Base-by-base conservation (phyloP, 2,888 invertebrate species). In the Tromatobia lineatoria region DNA sequence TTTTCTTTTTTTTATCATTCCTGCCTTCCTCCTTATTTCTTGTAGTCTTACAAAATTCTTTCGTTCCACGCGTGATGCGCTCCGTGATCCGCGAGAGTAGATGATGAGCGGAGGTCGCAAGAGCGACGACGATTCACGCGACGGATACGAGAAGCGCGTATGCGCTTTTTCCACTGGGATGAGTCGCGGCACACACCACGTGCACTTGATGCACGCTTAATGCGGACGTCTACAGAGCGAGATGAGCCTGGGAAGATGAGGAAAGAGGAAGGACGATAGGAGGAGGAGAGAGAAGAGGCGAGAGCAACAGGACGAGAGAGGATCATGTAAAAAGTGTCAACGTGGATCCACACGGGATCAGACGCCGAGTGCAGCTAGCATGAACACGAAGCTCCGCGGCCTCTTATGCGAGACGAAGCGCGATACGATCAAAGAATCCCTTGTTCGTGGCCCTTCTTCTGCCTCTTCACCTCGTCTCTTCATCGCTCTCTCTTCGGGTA, bases 391-490 rank as follows among this genome's bases (percentile, higher is more conserved):
- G 74, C 74, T n/a, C 29, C 29, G 64, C 80, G 73, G 83, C 20
- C 80, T 77, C 61, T 80, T 80, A 69, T 80, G 64, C 61, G 74
- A 84, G 75, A 73, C 77, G 73, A 75, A 67, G 73, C 67, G 82
- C 75, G 87, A 88, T 88, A 86, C 85, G 86, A 88, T 87, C 86
- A 88, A 88, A 87, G 88, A 85, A 85, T 86, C 86, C 81, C 86
- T 87, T 88, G 88, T 87, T 84, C 78, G 38, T 71, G 71, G 78
- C 69, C 69, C 77, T 80, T 81, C 78, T 74, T 81, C 78, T 74
- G 73, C 59, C 80, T 78, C 77, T 74, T 69, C 61, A 47, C 71
- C 64, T 42, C 57, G 47, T 75, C 67, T 54, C 57, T 57, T 59
- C 47, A 20, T 77, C 34, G 47, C 25, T 67, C 23, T 25, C 54